These are phyloP conservation scores for Marronus borbonicus DNA, from an alignment of 2,888 invertebrate species.

Conservation along the genomic window DNA sequence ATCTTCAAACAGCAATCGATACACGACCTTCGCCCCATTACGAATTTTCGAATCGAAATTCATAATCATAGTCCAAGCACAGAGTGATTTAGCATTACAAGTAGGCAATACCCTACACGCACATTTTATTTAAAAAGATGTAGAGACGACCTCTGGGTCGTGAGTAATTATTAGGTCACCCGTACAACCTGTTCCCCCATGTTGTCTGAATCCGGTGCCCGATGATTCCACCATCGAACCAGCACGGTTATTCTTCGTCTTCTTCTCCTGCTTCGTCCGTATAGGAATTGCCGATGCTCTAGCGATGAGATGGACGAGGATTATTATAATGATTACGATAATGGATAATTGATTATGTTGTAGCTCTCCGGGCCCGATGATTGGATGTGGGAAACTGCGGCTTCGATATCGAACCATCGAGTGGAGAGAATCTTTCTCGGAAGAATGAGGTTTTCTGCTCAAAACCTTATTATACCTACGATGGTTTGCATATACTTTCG, in stretches of 20 bases:
- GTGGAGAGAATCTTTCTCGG: slow-evolving; percentile 3
- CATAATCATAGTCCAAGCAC: too few species aligned
- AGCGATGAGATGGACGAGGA: slow-evolving; percentile 3
- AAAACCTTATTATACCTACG: slow-evolving; percentile 1
- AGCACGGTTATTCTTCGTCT: neutral
- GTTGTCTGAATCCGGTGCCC: slow-evolving; percentile 35
- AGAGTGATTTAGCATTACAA: too few species aligned
- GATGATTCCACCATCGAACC: slow-evolving; percentile 16
- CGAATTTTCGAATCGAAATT: too few species aligned
- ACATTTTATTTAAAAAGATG: slow-evolving; percentile 10
- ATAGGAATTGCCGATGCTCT: neutral
- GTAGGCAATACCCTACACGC: neutral
- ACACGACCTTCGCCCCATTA: too few species aligned
- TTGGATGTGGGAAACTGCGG: slow-evolving; percentile 16
- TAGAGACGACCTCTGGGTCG: slow-evolving; percentile 53
- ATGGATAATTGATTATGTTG: slow-evolving; percentile 25
- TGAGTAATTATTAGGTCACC: slow-evolving; percentile 58
- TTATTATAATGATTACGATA: slow-evolving; percentile 27
- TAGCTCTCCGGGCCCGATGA: neutral
- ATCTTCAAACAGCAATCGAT: too few species aligned
- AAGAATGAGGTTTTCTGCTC: slow-evolving; percentile 10
- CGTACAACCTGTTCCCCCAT: slow-evolving; percentile 55
- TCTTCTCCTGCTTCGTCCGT: neutral
- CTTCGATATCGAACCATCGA: neutral
- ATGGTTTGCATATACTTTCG: slow-evolving; percentile 11